phyloP scores from a whole-genome alignment of 1,140 invertebrate species.

The Zaprionus nigranus region DNA sequence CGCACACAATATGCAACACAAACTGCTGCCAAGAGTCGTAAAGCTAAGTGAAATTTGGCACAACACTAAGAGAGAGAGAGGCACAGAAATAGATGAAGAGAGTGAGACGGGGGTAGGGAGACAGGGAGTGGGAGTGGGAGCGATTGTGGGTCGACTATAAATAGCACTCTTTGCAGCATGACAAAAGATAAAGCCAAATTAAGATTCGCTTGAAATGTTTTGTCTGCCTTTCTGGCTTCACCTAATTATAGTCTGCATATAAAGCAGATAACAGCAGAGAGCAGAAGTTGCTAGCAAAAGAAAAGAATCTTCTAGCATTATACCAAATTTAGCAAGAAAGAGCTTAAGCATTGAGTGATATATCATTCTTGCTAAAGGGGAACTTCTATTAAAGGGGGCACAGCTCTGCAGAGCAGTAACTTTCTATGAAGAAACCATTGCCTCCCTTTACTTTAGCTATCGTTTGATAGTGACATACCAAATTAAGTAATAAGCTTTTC shows the following conservation, averaged over 20 bases:
- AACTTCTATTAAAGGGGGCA: too few relatives aligned
- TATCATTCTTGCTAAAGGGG: too few relatives aligned
- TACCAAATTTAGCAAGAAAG: not conserved
- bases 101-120: too few relatives aligned
- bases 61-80: not conserved
- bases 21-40: constrained; percentile 16
- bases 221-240: not conserved
- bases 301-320: not conserved
- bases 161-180: not conserved
- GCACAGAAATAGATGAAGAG: not conserved
- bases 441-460: too few relatives aligned
- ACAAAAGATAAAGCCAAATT: constrained; percentile 9
- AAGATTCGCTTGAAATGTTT: constrained; percentile 2
- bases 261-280: not conserved
- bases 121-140: not conserved
- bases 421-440: too few relatives aligned
- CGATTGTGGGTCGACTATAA: constrained; percentile 8
- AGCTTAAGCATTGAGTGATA: too few relatives aligned
- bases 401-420: too few relatives aligned
- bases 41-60: constrained; percentile 25
- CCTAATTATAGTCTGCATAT: not conserved
- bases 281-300: not conserved
- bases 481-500: too few relatives aligned
- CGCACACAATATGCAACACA: constrained; percentile 17
- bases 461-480: too few relatives aligned